phyloP scores from a whole-genome alignment of 2,888 invertebrate genomes.

The Exephanes ischioxanthus region DNA sequence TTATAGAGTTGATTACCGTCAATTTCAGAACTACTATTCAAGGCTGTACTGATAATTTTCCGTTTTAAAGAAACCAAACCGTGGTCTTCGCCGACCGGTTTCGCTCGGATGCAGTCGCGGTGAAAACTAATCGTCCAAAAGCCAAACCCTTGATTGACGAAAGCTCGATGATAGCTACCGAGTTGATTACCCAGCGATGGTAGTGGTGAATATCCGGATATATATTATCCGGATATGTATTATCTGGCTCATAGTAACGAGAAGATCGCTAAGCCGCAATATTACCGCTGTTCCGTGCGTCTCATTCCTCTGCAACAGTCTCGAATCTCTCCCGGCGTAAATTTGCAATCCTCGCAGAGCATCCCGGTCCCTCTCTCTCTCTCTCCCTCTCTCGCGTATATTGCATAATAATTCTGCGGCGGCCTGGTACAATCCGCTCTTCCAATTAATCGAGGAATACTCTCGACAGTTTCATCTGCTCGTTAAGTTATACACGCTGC shows the following conservation, averaged over 20 bases:
- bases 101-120: no score
- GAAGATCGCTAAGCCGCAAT: neutral
- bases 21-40: no score
- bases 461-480: neutral
- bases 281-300: neutral
- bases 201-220: neutral
- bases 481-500: neutral
- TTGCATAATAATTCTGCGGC: conserved; percentile 1
- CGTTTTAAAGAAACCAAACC: neutral
- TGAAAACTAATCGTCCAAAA: neutral
- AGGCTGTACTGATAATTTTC: no score
- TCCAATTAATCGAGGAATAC: conserved; percentile 5
- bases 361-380: no score
- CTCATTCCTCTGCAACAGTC: neutral
- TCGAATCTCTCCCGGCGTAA: neutral
- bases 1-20: no score
- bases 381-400: neutral
- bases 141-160: neutral
- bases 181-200: neutral
- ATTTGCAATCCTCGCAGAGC: neutral
- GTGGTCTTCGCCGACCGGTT: no score
- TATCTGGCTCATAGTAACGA: neutral
- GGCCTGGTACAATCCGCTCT: neutral
- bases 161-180: conserved; percentile 10
- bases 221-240: neutral